Conservation (phyloP, 2,888 invertebrate species). For the Acheta domesticus region DNA sequence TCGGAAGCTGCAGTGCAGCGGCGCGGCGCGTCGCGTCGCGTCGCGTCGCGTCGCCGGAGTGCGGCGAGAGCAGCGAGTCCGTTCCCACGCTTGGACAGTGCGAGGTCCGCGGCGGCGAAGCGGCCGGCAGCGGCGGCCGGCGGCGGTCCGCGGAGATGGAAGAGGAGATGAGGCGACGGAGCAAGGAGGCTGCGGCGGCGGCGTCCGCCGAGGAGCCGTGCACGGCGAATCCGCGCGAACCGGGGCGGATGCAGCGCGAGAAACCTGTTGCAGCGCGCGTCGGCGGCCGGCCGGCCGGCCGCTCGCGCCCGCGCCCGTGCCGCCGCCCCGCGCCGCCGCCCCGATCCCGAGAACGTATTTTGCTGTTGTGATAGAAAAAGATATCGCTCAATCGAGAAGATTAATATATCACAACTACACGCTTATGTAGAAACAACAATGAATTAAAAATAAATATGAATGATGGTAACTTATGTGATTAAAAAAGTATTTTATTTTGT, state of each 20-base stretch:
- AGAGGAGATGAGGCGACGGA: not conserved
- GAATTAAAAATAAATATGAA: too few relatives aligned
- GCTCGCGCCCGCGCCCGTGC: not conserved
- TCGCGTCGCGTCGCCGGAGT: too few relatives aligned
- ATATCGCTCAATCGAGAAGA: too few relatives aligned
- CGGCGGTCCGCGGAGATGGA: not conserved
- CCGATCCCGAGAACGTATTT: too few relatives aligned
- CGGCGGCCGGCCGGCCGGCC: not conserved
- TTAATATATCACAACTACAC: too few relatives aligned
- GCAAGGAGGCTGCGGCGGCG: slow-evolving; percentile 52
- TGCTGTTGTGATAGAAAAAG: too few relatives aligned
- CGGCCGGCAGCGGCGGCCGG: not conserved
- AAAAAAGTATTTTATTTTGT: too few relatives aligned
- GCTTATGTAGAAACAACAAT: too few relatives aligned
- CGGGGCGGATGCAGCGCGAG: not conserved
- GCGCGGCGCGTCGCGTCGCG: too few relatives aligned
- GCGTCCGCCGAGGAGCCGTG: slow-evolving; percentile 12
- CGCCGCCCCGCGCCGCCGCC: not conserved
- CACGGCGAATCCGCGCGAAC: not conserved
- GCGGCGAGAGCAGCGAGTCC: not conserved
- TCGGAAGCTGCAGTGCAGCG: too few relatives aligned
- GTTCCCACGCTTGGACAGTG: not conserved
- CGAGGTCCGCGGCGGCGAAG: not conserved
- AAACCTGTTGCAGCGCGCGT: not conserved
- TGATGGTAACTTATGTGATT: too few relatives aligned